These are phyloP conservation scores for Phoenoteleia sp. DNA, from an alignment of 2,888 invertebrate genomes.

Conservation along the genomic window DNA sequence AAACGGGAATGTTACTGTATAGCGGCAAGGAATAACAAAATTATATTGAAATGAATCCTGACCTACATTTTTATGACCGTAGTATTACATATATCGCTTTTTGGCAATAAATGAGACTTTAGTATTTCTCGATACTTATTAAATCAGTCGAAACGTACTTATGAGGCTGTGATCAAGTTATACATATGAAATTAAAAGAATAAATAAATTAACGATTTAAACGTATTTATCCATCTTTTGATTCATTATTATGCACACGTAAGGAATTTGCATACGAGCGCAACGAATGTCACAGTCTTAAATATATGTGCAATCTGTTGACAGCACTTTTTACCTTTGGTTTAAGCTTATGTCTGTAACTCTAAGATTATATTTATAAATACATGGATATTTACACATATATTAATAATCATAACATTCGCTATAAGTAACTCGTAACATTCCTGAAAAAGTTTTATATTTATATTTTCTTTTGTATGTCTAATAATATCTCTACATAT, in stretches of 20 bases:
- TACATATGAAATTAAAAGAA: conserved; percentile 10
- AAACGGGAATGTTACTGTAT: conserved; percentile 41
- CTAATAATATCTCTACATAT: conserved; percentile 41
- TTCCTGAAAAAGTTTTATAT: conserved; percentile 58
- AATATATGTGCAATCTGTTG: conserved; percentile 79
- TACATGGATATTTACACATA: conserved; percentile 62
- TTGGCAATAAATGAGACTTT: conserved; percentile 50
- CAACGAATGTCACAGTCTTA: conserved; percentile 81
- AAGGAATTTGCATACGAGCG: conserved; percentile 76
- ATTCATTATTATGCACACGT: conserved; percentile 80
- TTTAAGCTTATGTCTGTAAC: conserved; percentile 61
- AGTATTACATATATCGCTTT: conserved; percentile 42
- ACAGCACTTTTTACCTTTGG: conserved; percentile 78
- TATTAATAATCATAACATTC: conserved; percentile 44
- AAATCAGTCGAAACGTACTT: conserved; percentile 48
- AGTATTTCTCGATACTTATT: conserved; percentile 36
- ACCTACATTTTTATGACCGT: conserved; percentile 40
- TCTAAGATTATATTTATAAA: conserved; percentile 54
- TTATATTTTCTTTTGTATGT: conserved; percentile 29
- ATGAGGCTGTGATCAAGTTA: conserved; percentile 22
- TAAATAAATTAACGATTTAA: conserved; percentile 44
- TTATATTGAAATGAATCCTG: conserved; percentile 40
- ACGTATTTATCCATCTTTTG: conserved; percentile 69
- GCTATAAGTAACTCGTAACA: conserved; percentile 49
- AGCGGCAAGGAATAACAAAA: conserved; percentile 54